Conservation (phyloP, 2,113 vertebrate species). For the Tretioscincus oriximinensis region DNA sequence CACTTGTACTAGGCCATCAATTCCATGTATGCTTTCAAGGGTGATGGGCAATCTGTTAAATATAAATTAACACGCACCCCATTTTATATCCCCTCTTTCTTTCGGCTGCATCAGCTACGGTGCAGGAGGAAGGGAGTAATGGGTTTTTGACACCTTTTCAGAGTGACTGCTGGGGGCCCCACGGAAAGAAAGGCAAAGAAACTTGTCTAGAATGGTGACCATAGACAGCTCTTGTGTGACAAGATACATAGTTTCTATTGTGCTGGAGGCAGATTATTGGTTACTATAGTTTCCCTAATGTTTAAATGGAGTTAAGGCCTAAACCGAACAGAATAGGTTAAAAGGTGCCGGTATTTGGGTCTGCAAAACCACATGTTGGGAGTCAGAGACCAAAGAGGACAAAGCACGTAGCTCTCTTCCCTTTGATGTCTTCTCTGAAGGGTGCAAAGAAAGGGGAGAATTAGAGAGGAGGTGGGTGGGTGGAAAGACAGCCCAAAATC, state of each 20-base stretch:
- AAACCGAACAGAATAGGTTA: constrained; percentile 99
- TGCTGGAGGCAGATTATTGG: constrained; percentile 95
- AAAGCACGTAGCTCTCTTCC: constrained; percentile 84
- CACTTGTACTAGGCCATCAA: constrained; percentile 84
- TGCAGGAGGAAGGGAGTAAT: constrained; percentile 33
- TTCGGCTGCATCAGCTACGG: constrained; percentile 5
- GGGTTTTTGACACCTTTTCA: constrained; percentile 83
- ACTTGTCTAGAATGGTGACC: constrained; percentile 89
- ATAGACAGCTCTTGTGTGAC: constrained; percentile 90
- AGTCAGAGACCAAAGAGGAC: constrained; percentile 92
- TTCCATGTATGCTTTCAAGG: constrained; percentile 78
- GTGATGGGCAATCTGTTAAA: constrained; percentile 84
- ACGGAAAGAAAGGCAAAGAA: constrained; percentile 86
- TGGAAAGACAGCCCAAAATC: constrained; percentile 5
- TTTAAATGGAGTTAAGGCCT: constrained; percentile 93
- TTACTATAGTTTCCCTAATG: constrained; percentile 99
- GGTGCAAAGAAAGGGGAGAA: constrained; percentile 76
- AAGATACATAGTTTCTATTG: constrained; percentile 99
- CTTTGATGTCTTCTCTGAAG: constrained; percentile 98
- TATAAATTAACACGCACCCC: constrained; percentile 86
- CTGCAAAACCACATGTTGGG: constrained; percentile 98
- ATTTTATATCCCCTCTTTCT: constrained; percentile 31
- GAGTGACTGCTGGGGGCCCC: constrained; percentile 75
- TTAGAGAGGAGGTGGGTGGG: too few species aligned
- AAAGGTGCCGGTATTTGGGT: constrained; percentile 98